Evolutionary conservation across 2,797 vertebrate species (phyloP).

Genomic region (Eulemur rubriventer): DNA sequence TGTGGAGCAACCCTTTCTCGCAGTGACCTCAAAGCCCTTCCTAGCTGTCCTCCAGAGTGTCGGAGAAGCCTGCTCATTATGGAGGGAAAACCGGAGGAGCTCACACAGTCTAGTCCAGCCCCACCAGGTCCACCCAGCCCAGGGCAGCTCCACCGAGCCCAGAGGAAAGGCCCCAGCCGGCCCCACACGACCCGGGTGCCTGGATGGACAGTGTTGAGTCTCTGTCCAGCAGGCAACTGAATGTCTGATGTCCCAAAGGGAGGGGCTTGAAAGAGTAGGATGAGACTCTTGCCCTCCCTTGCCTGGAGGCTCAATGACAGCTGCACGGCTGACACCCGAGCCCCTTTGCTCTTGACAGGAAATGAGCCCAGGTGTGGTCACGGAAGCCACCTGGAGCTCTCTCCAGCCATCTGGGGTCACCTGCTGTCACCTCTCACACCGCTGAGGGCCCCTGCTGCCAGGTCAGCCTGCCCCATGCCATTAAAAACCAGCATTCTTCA

Average conservation of each 20-base stretch:
- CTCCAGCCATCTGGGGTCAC: neutral
- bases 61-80: neutral
- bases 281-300: neutral
- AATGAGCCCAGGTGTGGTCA: constrained; percentile 74
- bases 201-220: neutral
- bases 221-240: neutral
- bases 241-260: constrained; percentile 43
- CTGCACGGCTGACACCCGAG: constrained; percentile 78
- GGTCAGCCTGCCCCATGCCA: neutral
- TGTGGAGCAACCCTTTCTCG: neutral
- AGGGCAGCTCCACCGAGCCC: neutral
- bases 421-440: neutral
- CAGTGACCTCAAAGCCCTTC: neutral
- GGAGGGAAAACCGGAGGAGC: neutral
- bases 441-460: neutral
- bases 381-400: constrained; percentile 54
- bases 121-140: neutral
- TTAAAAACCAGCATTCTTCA: neutral
- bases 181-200: neutral
- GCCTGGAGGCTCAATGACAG: constrained; percentile 75
- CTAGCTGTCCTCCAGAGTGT: neutral
- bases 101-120: neutral
- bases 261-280: constrained; percentile 34
- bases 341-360: constrained; percentile 70
- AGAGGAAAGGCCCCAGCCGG: neutral